Percentiles rank a stretch among this genome's conserved stretches.
phyloP scores from a whole-genome alignment of 1,140 invertebrate species.

The Drosophila lacertosa region DNA sequence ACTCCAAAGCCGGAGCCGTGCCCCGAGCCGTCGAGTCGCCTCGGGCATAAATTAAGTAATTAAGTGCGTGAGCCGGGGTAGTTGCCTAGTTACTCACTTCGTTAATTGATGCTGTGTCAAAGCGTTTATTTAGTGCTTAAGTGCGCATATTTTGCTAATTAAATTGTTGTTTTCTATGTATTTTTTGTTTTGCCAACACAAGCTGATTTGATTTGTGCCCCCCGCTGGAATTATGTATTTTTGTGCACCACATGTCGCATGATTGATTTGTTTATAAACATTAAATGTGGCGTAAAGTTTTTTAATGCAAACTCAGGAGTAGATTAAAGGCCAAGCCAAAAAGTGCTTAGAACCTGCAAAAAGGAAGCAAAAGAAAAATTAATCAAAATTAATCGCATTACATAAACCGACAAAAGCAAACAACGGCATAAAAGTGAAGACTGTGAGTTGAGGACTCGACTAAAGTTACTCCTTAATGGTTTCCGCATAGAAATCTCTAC shows the following conservation, averaged over 20 bases:
- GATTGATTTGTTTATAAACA: slow-evolving; percentile 46
- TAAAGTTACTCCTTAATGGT: slow-evolving; percentile 5
- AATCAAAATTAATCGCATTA: slow-evolving; percentile 78
- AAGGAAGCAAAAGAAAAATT: slow-evolving; percentile 41
- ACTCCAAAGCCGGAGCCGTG: neutral
- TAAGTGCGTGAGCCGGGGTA: slow-evolving; percentile 46
- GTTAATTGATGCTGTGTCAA: slow-evolving; percentile 75
- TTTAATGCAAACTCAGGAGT: slow-evolving; percentile 48
- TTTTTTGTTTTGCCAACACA: slow-evolving; percentile 32
- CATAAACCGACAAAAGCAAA: slow-evolving; percentile 44
- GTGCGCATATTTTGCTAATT: slow-evolving; percentile 44
- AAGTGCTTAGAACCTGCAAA: neutral
- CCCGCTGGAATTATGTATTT: neutral
- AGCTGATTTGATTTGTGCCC: slow-evolving; percentile 34
- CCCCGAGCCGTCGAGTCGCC: slow-evolving; percentile 12
- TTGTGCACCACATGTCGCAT: slow-evolving; percentile 50
- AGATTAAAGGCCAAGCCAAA: slow-evolving; percentile 31
- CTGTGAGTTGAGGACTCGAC: neutral
- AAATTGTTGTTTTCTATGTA: slow-evolving; percentile 39
- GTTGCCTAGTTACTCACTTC: slow-evolving; percentile 43
- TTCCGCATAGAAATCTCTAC: too few species aligned
- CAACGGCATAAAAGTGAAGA: slow-evolving; percentile 1
- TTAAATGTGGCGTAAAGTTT: slow-evolving; percentile 42
- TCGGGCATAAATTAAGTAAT: slow-evolving; percentile 77
- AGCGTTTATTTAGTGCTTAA: slow-evolving; percentile 68